phyloP scores from a whole-genome alignment of 2,113 vertebrate species.

The Pelodiscus sinensis region DNA sequence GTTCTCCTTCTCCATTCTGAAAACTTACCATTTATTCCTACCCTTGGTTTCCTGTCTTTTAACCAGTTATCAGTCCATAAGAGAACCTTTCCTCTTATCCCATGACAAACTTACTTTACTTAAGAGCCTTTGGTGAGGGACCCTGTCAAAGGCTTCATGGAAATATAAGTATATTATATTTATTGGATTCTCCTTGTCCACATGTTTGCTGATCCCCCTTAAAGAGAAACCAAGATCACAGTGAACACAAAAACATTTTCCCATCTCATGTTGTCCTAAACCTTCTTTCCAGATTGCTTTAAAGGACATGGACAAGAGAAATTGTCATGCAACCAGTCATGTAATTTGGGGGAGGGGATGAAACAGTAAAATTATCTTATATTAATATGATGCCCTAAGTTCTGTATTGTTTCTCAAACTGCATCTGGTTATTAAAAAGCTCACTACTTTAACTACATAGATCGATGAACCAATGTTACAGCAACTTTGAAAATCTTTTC shows the following conservation, averaged over 20 bases:
- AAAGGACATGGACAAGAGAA: background rate
- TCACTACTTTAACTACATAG: background rate
- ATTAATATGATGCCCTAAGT: background rate
- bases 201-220: too few species aligned
- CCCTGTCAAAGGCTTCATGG: too few species aligned
- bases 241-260: background rate
- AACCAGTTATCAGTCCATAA: too few species aligned
- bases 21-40: too few species aligned
- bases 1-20: too few species aligned
- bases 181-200: too few species aligned
- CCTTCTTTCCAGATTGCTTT: background rate
- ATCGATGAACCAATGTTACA: background rate
- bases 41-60: too few species aligned
- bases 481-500: background rate
- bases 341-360: too few species aligned
- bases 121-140: too few species aligned
- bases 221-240: fast-evolving
- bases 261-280: background rate
- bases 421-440: background rate
- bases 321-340: background rate
- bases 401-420: background rate
- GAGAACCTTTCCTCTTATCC: too few species aligned
- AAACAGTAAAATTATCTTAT: background rate
- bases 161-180: too few species aligned
- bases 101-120: too few species aligned